Evolutionary conservation across 1,140 invertebrate species (phyloP).

Genomic region (Eciton burchellii): DNA sequence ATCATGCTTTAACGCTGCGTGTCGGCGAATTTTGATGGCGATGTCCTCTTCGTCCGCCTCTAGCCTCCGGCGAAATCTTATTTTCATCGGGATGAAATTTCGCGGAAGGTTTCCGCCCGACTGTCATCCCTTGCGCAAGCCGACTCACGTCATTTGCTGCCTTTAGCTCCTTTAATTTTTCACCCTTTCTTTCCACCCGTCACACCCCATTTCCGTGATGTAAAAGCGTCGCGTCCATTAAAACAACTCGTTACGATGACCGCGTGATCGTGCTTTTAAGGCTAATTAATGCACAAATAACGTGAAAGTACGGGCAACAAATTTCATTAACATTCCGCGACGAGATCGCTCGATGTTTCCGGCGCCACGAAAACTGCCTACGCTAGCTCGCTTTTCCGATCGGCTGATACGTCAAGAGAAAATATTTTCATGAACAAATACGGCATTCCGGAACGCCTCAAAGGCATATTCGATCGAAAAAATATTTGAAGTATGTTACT

Average conservation of each 20-base stretch:
- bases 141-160: background rate
- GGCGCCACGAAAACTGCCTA: background rate
- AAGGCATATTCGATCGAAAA: background rate
- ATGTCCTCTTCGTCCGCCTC: background rate
- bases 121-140: background rate
- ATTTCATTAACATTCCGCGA: slow-evolving; percentile 55
- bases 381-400: background rate
- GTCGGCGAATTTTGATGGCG: background rate
- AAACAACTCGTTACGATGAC: background rate
- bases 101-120: background rate
- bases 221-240: background rate
- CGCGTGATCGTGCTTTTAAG: background rate
- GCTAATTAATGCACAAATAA: slow-evolving; percentile 54
- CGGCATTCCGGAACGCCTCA: background rate
- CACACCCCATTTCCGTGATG: background rate
- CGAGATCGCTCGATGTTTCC: background rate
- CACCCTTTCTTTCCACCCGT: background rate
- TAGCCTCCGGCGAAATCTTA: slow-evolving; percentile 5
- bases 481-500: background rate
- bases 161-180: background rate
- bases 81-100: slow-evolving; percentile 42
- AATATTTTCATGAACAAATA: slow-evolving; percentile 6
- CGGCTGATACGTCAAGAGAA: background rate
- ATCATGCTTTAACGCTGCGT: background rate
- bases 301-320: slow-evolving; percentile 12